phyloP scores from a whole-genome alignment of 2,113 vertebrate species.

The Suricata suricatta region DNA sequence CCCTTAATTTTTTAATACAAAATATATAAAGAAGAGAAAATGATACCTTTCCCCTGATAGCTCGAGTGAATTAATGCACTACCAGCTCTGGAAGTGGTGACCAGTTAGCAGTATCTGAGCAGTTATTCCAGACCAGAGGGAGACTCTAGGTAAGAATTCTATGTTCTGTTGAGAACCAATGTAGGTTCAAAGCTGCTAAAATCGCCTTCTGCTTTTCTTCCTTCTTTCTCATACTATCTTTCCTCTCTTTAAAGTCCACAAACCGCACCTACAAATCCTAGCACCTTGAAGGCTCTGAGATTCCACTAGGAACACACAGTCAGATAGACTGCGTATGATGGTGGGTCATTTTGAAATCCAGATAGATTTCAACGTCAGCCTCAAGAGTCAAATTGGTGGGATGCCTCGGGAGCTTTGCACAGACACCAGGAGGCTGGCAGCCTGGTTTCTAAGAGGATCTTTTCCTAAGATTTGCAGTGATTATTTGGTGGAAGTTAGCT shows the following conservation, averaged over 20 bases:
- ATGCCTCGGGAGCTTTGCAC: not conserved
- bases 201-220: not conserved
- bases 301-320: not conserved
- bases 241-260: not conserved
- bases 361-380: not conserved
- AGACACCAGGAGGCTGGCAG: not conserved
- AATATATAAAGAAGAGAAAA: slow-evolving; percentile 31
- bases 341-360: not conserved
- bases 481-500: slow-evolving; percentile 17
- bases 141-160: not conserved
- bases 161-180: not conserved
- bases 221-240: not conserved
- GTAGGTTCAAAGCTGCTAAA: not conserved
- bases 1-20: slow-evolving; percentile 4
- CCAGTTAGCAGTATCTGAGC: not conserved
- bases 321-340: not conserved
- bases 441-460: not conserved
- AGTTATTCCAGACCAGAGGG: not conserved
- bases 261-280: not conserved
- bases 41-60: not conserved
- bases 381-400: not conserved
- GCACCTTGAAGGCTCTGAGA: not conserved
- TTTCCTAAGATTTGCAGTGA: not conserved
- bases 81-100: not conserved
- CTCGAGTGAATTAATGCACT: not conserved